phyloP scores from a whole-genome alignment of 2,113 vertebrate species.

The Thinocorus orbignyianus region DNA sequence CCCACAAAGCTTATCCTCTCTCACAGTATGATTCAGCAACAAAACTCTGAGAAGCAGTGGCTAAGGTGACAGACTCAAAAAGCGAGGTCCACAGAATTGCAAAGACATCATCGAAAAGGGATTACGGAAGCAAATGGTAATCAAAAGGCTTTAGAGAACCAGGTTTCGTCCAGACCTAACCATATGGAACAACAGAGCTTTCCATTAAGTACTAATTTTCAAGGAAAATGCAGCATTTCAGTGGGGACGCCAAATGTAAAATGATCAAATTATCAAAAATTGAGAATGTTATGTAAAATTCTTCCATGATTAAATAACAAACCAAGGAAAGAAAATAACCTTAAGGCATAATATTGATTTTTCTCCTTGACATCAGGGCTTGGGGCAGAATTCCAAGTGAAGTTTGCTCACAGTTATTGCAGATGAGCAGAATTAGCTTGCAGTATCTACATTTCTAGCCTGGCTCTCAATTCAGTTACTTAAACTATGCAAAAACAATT shows the following conservation, averaged over 20 bases:
- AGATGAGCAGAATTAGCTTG: not conserved
- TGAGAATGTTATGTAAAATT: not conserved
- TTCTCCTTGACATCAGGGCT: not conserved
- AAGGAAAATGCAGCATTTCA: not conserved
- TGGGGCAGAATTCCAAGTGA: not conserved
- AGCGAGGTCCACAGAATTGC: not conserved
- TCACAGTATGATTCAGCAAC: not conserved
- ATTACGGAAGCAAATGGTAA: not conserved
- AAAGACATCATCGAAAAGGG: not conserved
- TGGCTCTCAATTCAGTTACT: not conserved
- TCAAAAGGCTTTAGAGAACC: not conserved
- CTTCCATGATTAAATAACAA: not conserved
- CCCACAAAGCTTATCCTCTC: not conserved
- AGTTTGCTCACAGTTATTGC: not conserved
- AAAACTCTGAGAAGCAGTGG: not conserved
- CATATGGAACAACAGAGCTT: not conserved
- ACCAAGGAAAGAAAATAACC: not conserved
- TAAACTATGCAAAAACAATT: not conserved
- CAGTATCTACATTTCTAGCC: not conserved
- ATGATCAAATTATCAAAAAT: not conserved
- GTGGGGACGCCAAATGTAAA: not conserved
- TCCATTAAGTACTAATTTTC: not conserved
- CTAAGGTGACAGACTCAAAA: not conserved
- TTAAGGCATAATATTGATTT: not conserved
- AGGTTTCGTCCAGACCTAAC: not conserved